Evolutionary conservation across 2,888 invertebrate genomes (phyloP).

Genomic region (Chorisops tibialis): DNA sequence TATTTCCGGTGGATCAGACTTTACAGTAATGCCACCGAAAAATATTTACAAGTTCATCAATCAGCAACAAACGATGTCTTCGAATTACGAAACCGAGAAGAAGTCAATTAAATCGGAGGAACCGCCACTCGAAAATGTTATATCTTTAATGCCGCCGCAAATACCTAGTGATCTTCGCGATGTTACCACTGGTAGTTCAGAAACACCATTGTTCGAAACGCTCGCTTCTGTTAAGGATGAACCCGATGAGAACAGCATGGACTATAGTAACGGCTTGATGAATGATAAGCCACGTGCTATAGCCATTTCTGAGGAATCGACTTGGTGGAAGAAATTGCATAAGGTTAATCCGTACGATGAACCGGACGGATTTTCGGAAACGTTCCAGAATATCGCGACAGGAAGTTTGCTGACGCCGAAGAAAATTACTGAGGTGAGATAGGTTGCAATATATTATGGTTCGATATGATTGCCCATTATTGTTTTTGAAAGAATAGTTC

Average conservation of each 20-base stretch:
- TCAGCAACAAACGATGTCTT: neutral
- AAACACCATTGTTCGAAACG: neutral
- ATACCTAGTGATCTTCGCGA: slow-evolving; percentile 6
- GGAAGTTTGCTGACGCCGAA: slow-evolving; percentile 25
- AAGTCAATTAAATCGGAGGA: neutral
- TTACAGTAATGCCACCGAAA: slow-evolving; percentile 29
- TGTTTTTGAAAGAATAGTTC: no score
- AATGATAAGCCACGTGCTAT: slow-evolving; percentile 13
- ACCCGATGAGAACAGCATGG: neutral
- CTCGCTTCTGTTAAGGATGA: slow-evolving; percentile 1
- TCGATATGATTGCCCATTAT: no score
- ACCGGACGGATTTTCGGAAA: slow-evolving; percentile 8
- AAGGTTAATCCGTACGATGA: slow-evolving; percentile 5
- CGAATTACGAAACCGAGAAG: neutral
- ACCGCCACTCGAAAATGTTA: neutral
- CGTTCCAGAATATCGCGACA: slow-evolving; percentile 28
- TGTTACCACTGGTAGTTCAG: neutral
- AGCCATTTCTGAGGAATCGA: slow-evolving; percentile 17
- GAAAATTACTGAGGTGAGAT: slow-evolving; percentile 13
- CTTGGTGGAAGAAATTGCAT: slow-evolving; percentile 22
- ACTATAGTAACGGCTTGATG: neutral
- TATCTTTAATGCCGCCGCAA: slow-evolving; percentile 2
- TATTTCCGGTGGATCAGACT: slow-evolving; percentile 25
- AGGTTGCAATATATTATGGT: no score
- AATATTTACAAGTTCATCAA: slow-evolving; percentile 30